Percentiles rank a stretch among this genome's conserved stretches.
Conservation (phyloP, 2,888 invertebrate genomes). For the Epinotia nisella region DNA sequence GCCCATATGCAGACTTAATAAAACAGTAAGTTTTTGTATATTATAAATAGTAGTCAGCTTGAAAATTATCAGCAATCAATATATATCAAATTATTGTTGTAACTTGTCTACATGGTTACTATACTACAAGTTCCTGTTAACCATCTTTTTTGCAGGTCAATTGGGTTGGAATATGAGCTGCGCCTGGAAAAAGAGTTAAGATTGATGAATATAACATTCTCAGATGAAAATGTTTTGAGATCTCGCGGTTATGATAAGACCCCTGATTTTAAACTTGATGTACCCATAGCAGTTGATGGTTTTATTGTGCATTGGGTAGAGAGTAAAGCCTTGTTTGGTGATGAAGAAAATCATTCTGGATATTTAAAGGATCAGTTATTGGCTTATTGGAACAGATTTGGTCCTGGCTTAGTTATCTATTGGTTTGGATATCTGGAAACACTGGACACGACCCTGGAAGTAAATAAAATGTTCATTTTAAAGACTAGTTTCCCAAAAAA, state of each 20-base stretch:
- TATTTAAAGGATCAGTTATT: constrained; percentile 93
- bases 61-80: neutral
- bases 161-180: constrained; percentile 94
- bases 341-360: constrained; percentile 90
- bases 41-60: neutral
- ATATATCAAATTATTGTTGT: too few species aligned
- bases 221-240: constrained; percentile 92
- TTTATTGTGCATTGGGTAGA: constrained; percentile 97
- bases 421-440: constrained; percentile 96
- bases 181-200: constrained; percentile 87
- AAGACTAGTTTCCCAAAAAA: constrained; percentile 82
- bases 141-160: constrained; percentile 80
- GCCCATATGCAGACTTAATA: constrained; percentile 91
- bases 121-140: neutral
- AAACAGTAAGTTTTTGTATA: constrained; percentile 86
- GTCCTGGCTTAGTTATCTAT: constrained; percentile 96
- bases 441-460: constrained; percentile 87
- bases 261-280: constrained; percentile 95
- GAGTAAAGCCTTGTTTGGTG: constrained; percentile 98
- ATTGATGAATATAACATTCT: constrained; percentile 76
- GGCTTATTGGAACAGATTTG: constrained; percentile 97
- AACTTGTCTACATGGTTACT: neutral
- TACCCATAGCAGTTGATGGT: constrained; percentile 94
- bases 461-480: constrained; percentile 85
- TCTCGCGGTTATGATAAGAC: constrained; percentile 96